phyloP scores from a whole-genome alignment of 2,113 vertebrate species.

The Strix uralensis region DNA sequence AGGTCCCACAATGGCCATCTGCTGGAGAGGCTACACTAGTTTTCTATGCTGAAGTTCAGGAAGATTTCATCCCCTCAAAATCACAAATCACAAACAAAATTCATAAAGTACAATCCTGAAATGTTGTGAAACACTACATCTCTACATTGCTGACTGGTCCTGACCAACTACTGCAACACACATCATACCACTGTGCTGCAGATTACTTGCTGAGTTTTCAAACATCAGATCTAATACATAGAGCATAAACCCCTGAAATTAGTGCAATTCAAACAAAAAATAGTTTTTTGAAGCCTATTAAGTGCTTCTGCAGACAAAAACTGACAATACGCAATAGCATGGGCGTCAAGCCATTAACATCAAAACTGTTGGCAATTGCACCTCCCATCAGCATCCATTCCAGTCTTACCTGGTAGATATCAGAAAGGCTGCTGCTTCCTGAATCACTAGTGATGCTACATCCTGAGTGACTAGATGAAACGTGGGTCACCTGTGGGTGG shows the following conservation, averaged over 20 bases:
- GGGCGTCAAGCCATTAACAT: neutral
- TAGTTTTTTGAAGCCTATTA: neutral
- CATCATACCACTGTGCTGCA: neutral
- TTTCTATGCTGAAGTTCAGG: neutral
- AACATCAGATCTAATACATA: neutral
- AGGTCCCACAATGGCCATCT: neutral
- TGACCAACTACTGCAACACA: neutral
- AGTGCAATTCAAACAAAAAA: neutral
- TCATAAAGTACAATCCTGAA: neutral
- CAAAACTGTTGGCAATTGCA: neutral
- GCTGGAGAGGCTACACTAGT: neutral
- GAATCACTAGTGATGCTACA: conserved; percentile 99
- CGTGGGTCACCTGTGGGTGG: conserved; percentile 98
- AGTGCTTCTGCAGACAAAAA: neutral
- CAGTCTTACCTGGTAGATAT: conserved; percentile 97
- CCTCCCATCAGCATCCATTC: neutral
- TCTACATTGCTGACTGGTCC: neutral
- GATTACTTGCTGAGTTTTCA: neutral
- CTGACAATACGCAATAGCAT: neutral
- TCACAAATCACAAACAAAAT: neutral
- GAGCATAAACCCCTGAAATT: neutral
- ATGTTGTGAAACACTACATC: neutral
- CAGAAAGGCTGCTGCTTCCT: conserved; percentile 99
- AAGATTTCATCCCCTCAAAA: neutral
- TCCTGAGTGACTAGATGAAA: conserved; percentile 99